phyloP scores from a whole-genome alignment of 2,113 vertebrate species.

The Nestor notabilis region DNA sequence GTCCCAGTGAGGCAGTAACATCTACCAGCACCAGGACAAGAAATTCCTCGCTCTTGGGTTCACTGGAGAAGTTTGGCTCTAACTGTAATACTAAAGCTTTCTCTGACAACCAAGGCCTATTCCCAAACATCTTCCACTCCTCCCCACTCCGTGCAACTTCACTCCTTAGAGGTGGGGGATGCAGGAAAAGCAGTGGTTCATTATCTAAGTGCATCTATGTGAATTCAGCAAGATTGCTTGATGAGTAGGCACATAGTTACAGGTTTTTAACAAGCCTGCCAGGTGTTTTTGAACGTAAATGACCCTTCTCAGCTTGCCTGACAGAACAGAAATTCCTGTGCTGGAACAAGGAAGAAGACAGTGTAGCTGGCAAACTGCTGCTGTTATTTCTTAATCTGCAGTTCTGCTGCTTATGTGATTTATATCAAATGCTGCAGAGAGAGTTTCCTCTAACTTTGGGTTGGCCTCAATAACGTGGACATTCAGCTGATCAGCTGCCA shows the following conservation, averaged over 20 bases:
- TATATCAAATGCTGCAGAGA: constrained; percentile 25
- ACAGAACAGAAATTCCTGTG: neutral
- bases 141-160: neutral
- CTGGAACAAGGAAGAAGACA: neutral
- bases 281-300: neutral
- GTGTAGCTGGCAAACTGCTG: neutral
- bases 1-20: neutral
- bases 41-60: neutral
- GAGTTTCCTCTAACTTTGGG: constrained; percentile 20
- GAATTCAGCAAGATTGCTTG: neutral
- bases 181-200: neutral
- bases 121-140: neutral
- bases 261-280: neutral
- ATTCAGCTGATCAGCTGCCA: neutral
- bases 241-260: neutral
- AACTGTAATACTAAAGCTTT: neutral
- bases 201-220: neutral
- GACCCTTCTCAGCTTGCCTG: neutral
- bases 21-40: neutral
- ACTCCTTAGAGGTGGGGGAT: neutral
- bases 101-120: neutral
- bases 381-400: constrained; percentile 34
- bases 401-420: constrained; percentile 14
- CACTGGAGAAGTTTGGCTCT: neutral
- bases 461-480: neutral